Evolutionary conservation across 2,888 invertebrate species (phyloP), one percentile per base, ranked within the genome.

Genomic region (Spicauda simplicius): DNA sequence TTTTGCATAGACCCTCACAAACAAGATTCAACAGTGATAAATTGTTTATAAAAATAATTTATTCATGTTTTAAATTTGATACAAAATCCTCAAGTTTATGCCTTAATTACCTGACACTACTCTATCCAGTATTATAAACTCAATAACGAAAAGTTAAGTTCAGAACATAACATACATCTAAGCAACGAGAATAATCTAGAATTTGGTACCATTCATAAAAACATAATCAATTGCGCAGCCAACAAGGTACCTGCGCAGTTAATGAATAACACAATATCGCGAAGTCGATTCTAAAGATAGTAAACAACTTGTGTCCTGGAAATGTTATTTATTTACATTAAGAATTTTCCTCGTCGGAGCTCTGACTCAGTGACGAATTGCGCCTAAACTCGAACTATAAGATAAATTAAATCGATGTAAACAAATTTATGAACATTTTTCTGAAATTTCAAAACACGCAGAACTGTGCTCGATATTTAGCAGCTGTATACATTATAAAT

Each of bases 231-330:
- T 19, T 61, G 18, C 60, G 52, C n/a, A 52, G 30, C 12, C 37
- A 33, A 30, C 4, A 54, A 61, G 4, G 14, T 19, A 33, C 10
- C 37, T 37, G 16, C 50, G 10, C 6, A n/a, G 16, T 25, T 41
- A 45, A 58, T 54, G 30, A 60, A 41, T 25, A 58, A 18, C 58
- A 5, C 5, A 52, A 54, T 33, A 30, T 48, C 59, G 41, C 48
- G 16, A 59, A 65, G 53, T 58, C 11, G 25, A 64, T 56, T 19
- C 37, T 18, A 25, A 25, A 14, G 59, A 53, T 65, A 45, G 19
- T 54, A 60, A 59, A 59, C 65, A 66, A n/a, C n/a, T 18, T 18
- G 52, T 33, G 16, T 54, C 52, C 58, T 58, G 58, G 58, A 41
- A 64, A 1, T 30, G 14, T 64, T 64, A 37, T 64, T 64, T 45